Conservation (phyloP, 2,888 invertebrate genomes). For the Troides oblongomaculatus region DNA sequence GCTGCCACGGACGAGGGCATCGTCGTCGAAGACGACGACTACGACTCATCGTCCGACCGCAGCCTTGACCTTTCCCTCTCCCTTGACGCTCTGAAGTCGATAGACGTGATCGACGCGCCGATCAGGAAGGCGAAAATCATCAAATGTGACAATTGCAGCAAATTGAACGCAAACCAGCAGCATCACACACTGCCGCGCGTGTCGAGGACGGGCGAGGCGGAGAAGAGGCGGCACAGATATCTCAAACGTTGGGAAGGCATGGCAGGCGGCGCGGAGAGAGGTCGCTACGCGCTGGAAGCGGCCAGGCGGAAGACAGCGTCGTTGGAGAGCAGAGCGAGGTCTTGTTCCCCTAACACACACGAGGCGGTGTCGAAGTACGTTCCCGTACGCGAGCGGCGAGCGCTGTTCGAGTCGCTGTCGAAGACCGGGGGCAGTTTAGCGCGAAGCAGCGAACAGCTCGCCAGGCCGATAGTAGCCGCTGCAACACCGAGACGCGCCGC, state of each 20-base stretch:
- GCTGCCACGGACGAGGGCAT: slow-evolving; percentile 77
- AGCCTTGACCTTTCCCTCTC: slow-evolving; percentile 77
- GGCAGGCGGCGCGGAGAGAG: slow-evolving; percentile 64
- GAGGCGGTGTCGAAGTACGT: slow-evolving; percentile 81
- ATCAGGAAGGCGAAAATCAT: slow-evolving; percentile 67
- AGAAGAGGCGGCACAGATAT: slow-evolving; percentile 67
- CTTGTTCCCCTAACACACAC: slow-evolving; percentile 72
- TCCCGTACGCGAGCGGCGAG: slow-evolving; percentile 85
- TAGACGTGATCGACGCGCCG: slow-evolving; percentile 67
- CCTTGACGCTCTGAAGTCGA: slow-evolving; percentile 73
- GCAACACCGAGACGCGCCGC: slow-evolving; percentile 81
- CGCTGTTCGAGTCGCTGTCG: slow-evolving; percentile 85
- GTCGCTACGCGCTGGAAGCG: slow-evolving; percentile 66
- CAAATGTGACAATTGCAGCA: slow-evolving; percentile 73
- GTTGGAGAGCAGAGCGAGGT: slow-evolving; percentile 66
- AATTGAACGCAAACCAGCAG: slow-evolving; percentile 56
- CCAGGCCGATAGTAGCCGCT: slow-evolving; percentile 59
- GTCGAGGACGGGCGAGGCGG: slow-evolving; percentile 61
- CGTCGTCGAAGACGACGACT: slow-evolving; percentile 78
- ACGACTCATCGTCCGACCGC: slow-evolving; percentile 79
- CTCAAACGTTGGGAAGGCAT: slow-evolving; percentile 73
- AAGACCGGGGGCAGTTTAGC: slow-evolving; percentile 81
- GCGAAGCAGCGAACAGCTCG: slow-evolving; percentile 82
- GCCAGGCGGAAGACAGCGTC: slow-evolving; percentile 69
- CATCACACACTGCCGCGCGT: slow-evolving; percentile 73